These are phyloP conservation scores for Lypha dubia DNA, from an alignment of 2,888 invertebrate species.

Conservation along the genomic window DNA sequence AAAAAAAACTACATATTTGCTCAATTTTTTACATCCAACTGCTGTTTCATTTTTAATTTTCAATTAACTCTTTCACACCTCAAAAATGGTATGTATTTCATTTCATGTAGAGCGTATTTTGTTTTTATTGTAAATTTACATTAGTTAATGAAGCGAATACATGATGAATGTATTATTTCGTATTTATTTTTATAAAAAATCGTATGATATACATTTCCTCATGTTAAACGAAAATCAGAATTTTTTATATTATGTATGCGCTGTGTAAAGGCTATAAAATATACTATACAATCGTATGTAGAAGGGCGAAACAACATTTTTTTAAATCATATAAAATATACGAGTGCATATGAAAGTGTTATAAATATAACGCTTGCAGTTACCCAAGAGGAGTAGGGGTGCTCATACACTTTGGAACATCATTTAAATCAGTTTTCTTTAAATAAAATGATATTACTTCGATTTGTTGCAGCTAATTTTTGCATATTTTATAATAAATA, in stretches of 20 bases:
- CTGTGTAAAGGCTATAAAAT: conserved; percentile 24
- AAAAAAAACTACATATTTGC: background rate
- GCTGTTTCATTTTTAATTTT: conserved; percentile 56
- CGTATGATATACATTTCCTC: conserved; percentile 30
- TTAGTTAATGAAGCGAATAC: conserved; percentile 69
- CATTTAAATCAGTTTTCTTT: too few species aligned
- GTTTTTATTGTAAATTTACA: conserved; percentile 61
- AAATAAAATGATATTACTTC: too few species aligned
- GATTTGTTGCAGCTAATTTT: too few species aligned
- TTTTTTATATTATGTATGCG: background rate
- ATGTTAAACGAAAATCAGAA: background rate
- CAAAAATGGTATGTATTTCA: conserved; percentile 9
- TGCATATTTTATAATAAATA: too few species aligned
- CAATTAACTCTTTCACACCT: conserved; percentile 60
- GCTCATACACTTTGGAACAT: background rate
- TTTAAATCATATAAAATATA: conserved; percentile 19
- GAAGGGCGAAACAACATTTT: conserved; percentile 34
- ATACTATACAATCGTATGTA: background rate
- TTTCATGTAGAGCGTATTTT: background rate
- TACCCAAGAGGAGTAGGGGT: background rate
- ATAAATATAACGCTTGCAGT: background rate
- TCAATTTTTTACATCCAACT: background rate
- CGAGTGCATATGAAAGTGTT: background rate
- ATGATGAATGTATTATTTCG: conserved; percentile 67
- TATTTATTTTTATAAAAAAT: conserved; percentile 47